These are phyloP conservation scores for Sarcophaga peregrina DNA, from an alignment of 1,140 invertebrate genomes.

Conservation along the genomic window DNA sequence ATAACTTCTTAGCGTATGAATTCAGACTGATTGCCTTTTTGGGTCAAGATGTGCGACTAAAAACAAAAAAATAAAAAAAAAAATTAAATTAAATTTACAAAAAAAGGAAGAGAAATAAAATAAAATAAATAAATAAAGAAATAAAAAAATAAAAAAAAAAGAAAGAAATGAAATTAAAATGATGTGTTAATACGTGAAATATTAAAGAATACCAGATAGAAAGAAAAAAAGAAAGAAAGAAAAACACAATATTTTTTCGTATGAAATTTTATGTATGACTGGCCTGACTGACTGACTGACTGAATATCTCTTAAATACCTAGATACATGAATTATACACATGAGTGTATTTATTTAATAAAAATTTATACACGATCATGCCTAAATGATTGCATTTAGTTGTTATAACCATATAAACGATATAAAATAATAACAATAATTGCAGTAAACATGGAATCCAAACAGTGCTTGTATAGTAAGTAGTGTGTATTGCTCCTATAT, in stretches of 20 bases:
- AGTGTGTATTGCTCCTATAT: not conserved
- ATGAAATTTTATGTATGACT: not conserved
- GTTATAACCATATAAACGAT: constrained; percentile 18
- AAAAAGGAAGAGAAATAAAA: constrained; percentile 3
- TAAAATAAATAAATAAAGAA: not conserved
- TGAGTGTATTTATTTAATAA: not conserved
- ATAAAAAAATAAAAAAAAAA: not conserved
- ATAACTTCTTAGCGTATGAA: not conserved
- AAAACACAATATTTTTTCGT: not conserved
- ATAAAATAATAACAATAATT: not conserved
- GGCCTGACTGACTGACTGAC: not conserved
- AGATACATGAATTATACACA: not conserved
- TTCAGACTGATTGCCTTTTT: not conserved
- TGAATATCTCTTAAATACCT: not conserved
- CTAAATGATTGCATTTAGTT: constrained; percentile 15
- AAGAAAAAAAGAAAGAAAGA: no score
- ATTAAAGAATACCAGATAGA: not conserved
- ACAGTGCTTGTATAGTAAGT: not conserved
- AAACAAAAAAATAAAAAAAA: no score
- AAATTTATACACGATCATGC: constrained; percentile 15
- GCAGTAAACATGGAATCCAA: constrained; percentile 7
- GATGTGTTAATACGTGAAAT: constrained; percentile 22
- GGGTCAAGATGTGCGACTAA: not conserved
- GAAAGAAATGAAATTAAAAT: not conserved
- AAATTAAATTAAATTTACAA: not conserved